These are phyloP conservation scores for Neria commutata DNA, from an alignment of 2,888 invertebrate species.

Conservation along the genomic window DNA sequence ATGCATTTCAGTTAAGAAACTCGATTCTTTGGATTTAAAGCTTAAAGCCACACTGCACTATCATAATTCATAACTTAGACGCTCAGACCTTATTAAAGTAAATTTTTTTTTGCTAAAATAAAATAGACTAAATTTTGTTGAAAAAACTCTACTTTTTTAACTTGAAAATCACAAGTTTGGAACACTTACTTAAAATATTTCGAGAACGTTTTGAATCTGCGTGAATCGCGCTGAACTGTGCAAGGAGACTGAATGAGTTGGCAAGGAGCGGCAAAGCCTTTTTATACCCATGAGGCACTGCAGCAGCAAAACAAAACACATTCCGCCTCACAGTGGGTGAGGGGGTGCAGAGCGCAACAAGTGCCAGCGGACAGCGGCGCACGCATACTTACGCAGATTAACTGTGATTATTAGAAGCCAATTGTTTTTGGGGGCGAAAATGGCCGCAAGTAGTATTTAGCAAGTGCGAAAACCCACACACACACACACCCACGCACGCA, in stretches of 20 bases:
- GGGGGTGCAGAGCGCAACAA: conserved; percentile 5
- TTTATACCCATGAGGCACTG: conserved; percentile 3
- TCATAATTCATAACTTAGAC: too few relatives aligned
- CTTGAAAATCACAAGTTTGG: not conserved
- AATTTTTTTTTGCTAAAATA: too few relatives aligned
- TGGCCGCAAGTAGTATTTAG: conserved; percentile 41
- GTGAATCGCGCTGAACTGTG: not conserved
- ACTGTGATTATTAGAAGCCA: conserved; percentile 56
- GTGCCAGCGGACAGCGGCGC: conserved; percentile 24
- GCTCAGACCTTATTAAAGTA: too few relatives aligned
- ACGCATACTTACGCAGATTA: conserved; percentile 49
- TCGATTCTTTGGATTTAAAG: too few relatives aligned
- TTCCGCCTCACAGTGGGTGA: conserved; percentile 15
- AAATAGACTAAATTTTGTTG: too few relatives aligned
- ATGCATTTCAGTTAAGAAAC: too few relatives aligned
- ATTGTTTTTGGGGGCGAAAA: conserved; percentile 50
- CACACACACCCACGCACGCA: conserved; percentile 28
- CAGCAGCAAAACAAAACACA: not conserved
- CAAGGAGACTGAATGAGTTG: not conserved
- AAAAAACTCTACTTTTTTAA: not conserved
- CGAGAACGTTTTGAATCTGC: too few relatives aligned
- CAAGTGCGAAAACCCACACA: conserved; percentile 15
- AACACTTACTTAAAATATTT: too few relatives aligned
- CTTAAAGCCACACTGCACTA: too few relatives aligned
- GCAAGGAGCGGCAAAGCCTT: not conserved